Conservation (phyloP, 2,113 vertebrate genomes). For the Meriones unguiculatus region DNA sequence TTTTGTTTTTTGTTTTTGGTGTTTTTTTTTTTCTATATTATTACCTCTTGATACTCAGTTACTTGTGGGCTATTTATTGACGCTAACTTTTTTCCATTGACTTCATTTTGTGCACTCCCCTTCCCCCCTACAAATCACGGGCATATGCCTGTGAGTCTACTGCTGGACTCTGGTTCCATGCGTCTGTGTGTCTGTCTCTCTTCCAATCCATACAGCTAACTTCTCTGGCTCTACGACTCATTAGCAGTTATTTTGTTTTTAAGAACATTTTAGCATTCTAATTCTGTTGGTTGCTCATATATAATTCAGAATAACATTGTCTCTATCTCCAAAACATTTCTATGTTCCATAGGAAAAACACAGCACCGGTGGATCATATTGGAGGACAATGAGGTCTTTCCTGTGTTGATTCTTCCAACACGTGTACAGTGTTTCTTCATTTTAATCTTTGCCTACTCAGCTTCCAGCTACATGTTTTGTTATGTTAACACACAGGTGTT, state of each 20-base stretch:
- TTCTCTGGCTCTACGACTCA: no score
- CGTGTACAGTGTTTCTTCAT: accelerated
- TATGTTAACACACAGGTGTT: neutral
- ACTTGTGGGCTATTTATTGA: neutral
- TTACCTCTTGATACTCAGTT: neutral
- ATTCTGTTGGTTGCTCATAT: neutral
- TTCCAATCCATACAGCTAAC: neutral
- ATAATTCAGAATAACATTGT: neutral
- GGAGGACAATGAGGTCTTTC: accelerated
- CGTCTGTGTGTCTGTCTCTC: neutral
- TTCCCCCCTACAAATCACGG: neutral
- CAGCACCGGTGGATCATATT: neutral
- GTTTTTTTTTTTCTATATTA: neutral
- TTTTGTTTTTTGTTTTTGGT: neutral
- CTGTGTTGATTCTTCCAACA: neutral
- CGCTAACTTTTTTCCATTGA: neutral
- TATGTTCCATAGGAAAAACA: neutral
- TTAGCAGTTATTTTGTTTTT: neutral
- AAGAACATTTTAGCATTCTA: neutral
- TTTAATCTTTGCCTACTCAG: neutral
- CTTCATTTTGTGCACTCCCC: neutral
- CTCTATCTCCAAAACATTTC: neutral
- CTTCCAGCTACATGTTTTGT: no score
- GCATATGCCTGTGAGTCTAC: neutral
- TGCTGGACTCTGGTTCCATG: neutral